A percentile compares a stretch with the other conserved stretches of the same genome.
phyloP scores from a whole-genome alignment of 2,797 vertebrate species.

The Craterocephalus amniculus region DNA sequence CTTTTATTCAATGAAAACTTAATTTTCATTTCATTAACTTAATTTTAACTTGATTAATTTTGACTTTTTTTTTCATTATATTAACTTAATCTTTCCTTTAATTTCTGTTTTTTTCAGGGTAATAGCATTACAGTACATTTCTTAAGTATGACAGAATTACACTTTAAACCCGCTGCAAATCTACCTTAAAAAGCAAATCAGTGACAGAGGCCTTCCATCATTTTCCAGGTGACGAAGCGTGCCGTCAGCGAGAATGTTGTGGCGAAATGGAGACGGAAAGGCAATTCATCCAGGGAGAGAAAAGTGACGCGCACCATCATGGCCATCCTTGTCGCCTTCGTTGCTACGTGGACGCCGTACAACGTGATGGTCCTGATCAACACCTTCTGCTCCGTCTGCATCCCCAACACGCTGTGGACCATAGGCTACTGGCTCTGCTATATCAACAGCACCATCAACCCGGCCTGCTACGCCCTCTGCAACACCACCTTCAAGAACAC shows the following conservation, averaged over 20 bases:
- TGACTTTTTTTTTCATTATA: too few species aligned
- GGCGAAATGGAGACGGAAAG: constrained; percentile 81
- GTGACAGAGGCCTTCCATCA: not conserved
- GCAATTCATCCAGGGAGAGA: constrained; percentile 89
- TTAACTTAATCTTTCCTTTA: too few species aligned
- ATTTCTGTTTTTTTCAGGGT: too few species aligned
- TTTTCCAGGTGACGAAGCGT: constrained; percentile 84
- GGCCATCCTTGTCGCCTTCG: constrained; percentile 95
- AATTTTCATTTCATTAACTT: too few species aligned
- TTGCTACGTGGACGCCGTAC: constrained; percentile 95
- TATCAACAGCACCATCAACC: constrained; percentile 98
- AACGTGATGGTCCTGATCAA: constrained; percentile 98
- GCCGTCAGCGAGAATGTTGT: constrained; percentile 58
- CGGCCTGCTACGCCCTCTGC: constrained; percentile 97
- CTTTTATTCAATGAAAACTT: not conserved
- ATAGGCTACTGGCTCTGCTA: constrained; percentile 99
- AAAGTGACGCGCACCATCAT: constrained; percentile 98
- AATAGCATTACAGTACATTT: too few species aligned
- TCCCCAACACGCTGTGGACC: constrained; percentile 92
- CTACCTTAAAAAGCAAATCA: too few species aligned
- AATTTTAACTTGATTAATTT: too few species aligned
- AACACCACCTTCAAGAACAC: constrained; percentile 98
- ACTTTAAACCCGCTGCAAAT: too few species aligned
- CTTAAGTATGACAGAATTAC: too few species aligned
- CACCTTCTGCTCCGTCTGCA: constrained; percentile 91